Evolutionary conservation across 2,113 vertebrate species (phyloP), one percentile per base, ranked within the genome.

Genomic region (Aphyosemion australe): DNA sequence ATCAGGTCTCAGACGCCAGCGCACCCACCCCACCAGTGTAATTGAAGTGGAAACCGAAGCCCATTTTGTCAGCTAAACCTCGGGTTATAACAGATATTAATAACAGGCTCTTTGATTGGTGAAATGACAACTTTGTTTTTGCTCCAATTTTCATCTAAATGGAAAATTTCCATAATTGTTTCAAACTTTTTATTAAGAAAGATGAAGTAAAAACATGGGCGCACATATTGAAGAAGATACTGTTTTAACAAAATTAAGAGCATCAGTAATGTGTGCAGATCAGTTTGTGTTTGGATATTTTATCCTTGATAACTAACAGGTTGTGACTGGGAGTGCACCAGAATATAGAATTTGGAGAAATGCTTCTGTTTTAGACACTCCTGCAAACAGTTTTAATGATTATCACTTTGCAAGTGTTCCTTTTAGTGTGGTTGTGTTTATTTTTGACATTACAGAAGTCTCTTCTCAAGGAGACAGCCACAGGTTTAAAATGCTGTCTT

Each of bases 11-110:
- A 41, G 14, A 43, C 47, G 6, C 34, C 15, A 14, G 8, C 37
- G 11, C 37, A 39, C 39, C 54, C 1, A 46, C 49, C 21, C 18
- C 11, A 15, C 18, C 16, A 52, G 19, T 21, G 18, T 84, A 76
- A 80, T 74, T 86, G 81, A 84, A 81, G 83, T 85, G 79, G 74
- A 86, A 87, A 89, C 77, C 65, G 65, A 79, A 73, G 76, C 62
- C 72, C 72, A 72, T 66, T 80, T 75, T 84, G 69, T 84, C 72
- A 63, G 76, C 80, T 77, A 85, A 74, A 73, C 15, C 16, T 48
- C 60, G 56, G 70, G 37, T 74, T 78, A 82, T 81, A 61, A 85
- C 61, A 74, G 71, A 37, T 8, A 87, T 77, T 85, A 80, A 84
- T 76, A 84, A 82, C 76, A 72, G 66, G 56, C 72, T 78, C 76